Evolutionary conservation across 2,113 vertebrate genomes (phyloP).

Genomic region (Verasper variegatus): DNA sequence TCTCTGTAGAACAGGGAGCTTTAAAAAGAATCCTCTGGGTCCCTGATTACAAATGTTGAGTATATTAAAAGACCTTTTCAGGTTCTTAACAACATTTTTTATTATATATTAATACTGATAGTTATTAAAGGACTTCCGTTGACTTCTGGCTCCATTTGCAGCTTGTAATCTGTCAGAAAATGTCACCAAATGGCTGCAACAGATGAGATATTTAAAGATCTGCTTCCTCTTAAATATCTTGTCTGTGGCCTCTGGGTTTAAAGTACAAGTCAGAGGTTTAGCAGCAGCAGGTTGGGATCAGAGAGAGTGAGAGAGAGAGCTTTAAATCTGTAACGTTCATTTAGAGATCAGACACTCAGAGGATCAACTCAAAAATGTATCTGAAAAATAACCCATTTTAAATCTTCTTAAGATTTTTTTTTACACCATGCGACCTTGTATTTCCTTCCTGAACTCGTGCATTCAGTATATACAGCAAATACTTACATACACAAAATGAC

Average conservation of each 20-base stretch:
- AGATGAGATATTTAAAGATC: slow-evolving; percentile 57
- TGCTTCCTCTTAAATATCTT: slow-evolving; percentile 52
- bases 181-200: slow-evolving; percentile 11
- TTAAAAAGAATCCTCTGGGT: no score
- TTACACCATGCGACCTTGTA: slow-evolving; percentile 39
- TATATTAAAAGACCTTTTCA: no score
- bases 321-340: slow-evolving; percentile 68
- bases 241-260: slow-evolving; percentile 53
- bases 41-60: no score
- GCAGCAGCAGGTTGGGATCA: slow-evolving; percentile 40
- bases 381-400: slow-evolving; percentile 56
- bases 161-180: slow-evolving; percentile 23
- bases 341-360: slow-evolving; percentile 68
- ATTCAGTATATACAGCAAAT: background rate
- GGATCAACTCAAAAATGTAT: slow-evolving; percentile 70
- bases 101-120: background rate
- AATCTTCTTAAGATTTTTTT: slow-evolving; percentile 47
- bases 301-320: slow-evolving; percentile 31
- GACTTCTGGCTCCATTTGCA: slow-evolving; percentile 4
- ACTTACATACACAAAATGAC: no score
- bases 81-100: no score
- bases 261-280: slow-evolving; percentile 71
- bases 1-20: no score
- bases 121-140: background rate
- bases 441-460: slow-evolving; percentile 7